Conservation (phyloP, 2,888 invertebrate species). For the Lacanobia wlatinum region DNA sequence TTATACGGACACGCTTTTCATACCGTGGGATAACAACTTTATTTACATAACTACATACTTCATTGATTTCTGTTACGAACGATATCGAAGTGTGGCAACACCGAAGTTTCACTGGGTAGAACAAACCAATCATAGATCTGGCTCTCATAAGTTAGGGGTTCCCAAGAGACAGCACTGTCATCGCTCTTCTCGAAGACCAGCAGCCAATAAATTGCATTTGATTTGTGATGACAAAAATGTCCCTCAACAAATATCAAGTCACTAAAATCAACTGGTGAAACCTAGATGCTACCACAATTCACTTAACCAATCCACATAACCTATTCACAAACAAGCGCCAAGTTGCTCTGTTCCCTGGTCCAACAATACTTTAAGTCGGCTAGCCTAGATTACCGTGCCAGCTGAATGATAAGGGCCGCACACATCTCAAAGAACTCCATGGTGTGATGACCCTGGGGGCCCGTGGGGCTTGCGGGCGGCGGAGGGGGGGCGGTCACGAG, state of each 20-base stretch:
- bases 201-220: neutral
- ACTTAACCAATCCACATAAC: conserved; percentile 6
- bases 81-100: conserved; percentile 25
- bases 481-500: conserved; percentile 70
- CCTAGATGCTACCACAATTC: conserved; percentile 19
- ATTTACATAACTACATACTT: conserved; percentile 41
- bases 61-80: conserved; percentile 13
- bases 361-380: conserved; percentile 6
- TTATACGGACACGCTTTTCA: conserved; percentile 47
- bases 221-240: neutral
- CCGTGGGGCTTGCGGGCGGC: conserved; percentile 72
- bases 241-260: conserved; percentile 9
- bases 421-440: conserved; percentile 99
- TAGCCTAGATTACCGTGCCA: conserved; percentile 94
- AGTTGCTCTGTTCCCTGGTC: conserved; percentile 18
- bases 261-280: conserved; percentile 4
- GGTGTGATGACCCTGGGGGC: conserved; percentile 95
- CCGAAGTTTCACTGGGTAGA: neutral
- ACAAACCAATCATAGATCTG: neutral
- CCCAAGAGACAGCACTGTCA: neutral
- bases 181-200: neutral
- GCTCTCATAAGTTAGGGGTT: neutral
- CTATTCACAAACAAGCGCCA: conserved; percentile 9
- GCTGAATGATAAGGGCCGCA: conserved; percentile 98
- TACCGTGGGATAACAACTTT: conserved; percentile 43